Evolutionary conservation across 53 echinoderm and acorn worm genomes (phyloP).

Genomic region (Crossaster papposus): DNA sequence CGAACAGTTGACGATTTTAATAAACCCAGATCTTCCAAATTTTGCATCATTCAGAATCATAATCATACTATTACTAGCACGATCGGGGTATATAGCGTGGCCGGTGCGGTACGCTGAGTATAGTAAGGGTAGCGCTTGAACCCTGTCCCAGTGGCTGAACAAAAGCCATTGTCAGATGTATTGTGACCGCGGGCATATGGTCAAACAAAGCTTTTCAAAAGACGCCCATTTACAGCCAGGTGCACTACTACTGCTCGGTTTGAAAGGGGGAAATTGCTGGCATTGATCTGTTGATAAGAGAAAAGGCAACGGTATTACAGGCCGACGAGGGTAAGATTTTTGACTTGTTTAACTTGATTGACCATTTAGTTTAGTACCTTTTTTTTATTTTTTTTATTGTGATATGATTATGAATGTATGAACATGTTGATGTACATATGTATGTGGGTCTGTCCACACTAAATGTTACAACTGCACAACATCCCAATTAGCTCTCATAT

Average conservation of each 20-base stretch:
- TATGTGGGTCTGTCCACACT: too few relatives aligned
- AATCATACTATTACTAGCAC: not conserved
- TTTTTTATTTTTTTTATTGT: too few relatives aligned
- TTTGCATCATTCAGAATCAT: not conserved
- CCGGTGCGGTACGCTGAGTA: not conserved
- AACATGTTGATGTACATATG: too few relatives aligned
- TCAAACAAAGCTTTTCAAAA: constrained; percentile 4
- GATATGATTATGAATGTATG: too few relatives aligned
- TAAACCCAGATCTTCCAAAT: too few relatives aligned
- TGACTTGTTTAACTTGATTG: not conserved
- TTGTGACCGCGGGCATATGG: constrained; percentile 26
- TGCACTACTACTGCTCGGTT: not conserved
- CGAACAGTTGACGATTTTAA: not conserved
- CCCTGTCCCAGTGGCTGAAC: not conserved
- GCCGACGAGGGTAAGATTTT: constrained; percentile 2
- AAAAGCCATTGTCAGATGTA: constrained; percentile 44
- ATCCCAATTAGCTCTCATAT: too few relatives aligned
- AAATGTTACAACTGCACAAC: too few relatives aligned
- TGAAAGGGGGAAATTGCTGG: not conserved
- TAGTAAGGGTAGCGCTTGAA: not conserved
- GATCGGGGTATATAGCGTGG: not conserved
- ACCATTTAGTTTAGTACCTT: too few relatives aligned
- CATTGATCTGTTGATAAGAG: not conserved
- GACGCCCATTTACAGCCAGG: constrained; percentile 21
- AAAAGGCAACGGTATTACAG: constrained; percentile 1